Evolutionary conservation across 1,140 invertebrate species (phyloP), one percentile per base, ranked within the genome.

Genomic region (Ceratina australensis): DNA sequence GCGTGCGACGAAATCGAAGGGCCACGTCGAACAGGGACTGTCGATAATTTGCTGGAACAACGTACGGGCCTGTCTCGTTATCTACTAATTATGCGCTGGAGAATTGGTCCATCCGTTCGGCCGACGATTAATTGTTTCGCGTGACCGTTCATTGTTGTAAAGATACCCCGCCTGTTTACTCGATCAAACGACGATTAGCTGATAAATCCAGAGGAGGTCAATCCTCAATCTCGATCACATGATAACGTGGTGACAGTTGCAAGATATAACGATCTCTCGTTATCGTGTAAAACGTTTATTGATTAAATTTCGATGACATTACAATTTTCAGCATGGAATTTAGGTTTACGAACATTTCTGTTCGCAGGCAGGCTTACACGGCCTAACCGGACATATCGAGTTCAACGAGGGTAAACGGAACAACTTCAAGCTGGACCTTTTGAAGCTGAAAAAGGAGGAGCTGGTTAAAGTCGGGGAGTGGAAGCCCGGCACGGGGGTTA

Each of bases 321-420:
- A n/a, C n/a, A n/a, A 3, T 50, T 63, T 56, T 33, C 12, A 20
- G 54, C n/a, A 13, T 47, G 42, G 26, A 74, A 74, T 83, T 79
- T 72, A 78, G 57, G 26, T 33, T 28, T 75, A 76, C 78, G 78
- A 83, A 73, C 54, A 26, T 66, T 84, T 86, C 84, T 82, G 69
- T 91, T 90, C 74, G 28, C 93, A 98, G 97, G 95, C 95, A 67
- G 94, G 94, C 80, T 94, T 96, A 60, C 94, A 96, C 82, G 98
- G 98, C 0, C 91, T 99, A 59, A 98, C 98, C 0, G 98, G 98
- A 7, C 95, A 94, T 50, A 95, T 99, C 61, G 94, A 97, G 78
- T 98, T 99, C 92, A 95, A 95, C 79, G 95, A 97, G 88, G 97
- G 97, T 0, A 95, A 95, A 77, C 93, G 98, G 64, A 95, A 94